Evolutionary conservation across 2,888 invertebrate genomes (phyloP), one percentile per base, ranked within the genome.

Genomic region (Eupeodes luniger): DNA sequence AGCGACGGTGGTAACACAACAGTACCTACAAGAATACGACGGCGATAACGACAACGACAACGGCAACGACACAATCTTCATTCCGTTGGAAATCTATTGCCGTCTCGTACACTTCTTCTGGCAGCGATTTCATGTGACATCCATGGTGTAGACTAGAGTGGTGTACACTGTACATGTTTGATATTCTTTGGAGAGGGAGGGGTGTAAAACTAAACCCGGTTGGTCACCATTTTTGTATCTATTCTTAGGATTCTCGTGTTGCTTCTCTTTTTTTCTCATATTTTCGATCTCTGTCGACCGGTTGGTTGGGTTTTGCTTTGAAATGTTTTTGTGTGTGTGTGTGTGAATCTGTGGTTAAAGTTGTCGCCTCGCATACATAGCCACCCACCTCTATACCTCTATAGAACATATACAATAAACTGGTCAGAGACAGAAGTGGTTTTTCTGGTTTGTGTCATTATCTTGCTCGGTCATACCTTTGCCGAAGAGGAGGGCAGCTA

Each of bases 301-400:
- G 84, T 83, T 87, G 86, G 86, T 83, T 87, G 83, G 70, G 83
- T 84, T 76, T 47, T 47, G 72, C 49, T 27, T 27, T 16, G 19
- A 14, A 19, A 10, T n/a, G 36, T 19, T n/a, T 36, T 5, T 6
- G 11, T 27, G 64, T 19, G 76, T 69, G 78, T 83, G 75, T 75
- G 87, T 88, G 84, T 90, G 90, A 87, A 89, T 90, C 90, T 92
- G 91, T 92, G 91, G 92, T 92, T 92, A 91, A 92, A 91, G 91
- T 92, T 91, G 92, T 91, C 92, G 91, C 91, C 88, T 87, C 86
- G 83, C 44, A 77, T 76, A 89, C 79, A 80, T 81, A 66, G 14
- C 67, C 69, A 80, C 75, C 49, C 66, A 49, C 47, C 14, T 27
- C 11, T 12, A 1, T 12, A 16, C 44, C 27, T 27, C 27, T 27